Percentiles rank a stretch among this genome's conserved stretches.
These are phyloP conservation scores for Cryptocheilus praepositus DNA, from an alignment of 2,888 invertebrate genomes.

Conservation along the genomic window DNA sequence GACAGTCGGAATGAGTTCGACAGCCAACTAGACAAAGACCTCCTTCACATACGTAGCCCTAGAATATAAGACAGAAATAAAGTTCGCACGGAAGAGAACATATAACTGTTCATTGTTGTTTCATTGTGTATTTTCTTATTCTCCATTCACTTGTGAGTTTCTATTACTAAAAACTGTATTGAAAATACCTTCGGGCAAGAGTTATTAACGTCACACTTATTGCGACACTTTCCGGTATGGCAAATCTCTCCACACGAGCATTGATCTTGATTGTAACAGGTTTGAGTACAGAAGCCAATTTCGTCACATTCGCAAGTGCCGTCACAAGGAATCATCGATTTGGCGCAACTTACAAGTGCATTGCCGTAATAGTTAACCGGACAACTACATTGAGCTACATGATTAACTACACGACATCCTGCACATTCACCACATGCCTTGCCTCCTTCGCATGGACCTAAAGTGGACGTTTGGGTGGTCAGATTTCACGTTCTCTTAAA, in stretches of 20 bases:
- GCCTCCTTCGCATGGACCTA: constrained; percentile 86
- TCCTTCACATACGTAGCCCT: constrained; percentile 85
- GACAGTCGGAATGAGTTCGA: constrained; percentile 86
- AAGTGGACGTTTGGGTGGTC: neutral
- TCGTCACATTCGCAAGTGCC: constrained; percentile 88
- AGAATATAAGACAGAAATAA: constrained; percentile 57
- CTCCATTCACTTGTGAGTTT: constrained; percentile 8
- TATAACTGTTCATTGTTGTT: too few relatives aligned
- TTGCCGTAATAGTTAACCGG: constrained; percentile 88
- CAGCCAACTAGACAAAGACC: constrained; percentile 89
- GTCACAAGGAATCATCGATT: constrained; percentile 84
- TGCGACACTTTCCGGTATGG: constrained; percentile 83
- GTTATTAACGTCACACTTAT: constrained; percentile 82
- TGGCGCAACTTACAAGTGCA: constrained; percentile 86
- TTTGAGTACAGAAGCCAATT: constrained; percentile 85
- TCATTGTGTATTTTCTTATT: neutral
- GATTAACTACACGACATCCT: constrained; percentile 87
- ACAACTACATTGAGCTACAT: constrained; percentile 91
- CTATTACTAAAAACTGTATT: neutral
- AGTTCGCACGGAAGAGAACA: neutral
- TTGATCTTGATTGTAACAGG: constrained; percentile 81
- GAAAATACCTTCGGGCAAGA: constrained; percentile 78
- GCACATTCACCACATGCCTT: constrained; percentile 90
- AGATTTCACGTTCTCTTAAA: neutral
- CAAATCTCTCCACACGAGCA: constrained; percentile 91